phyloP scores from a whole-genome alignment of 2,888 invertebrate genomes.

The Sesamia inferens region DNA sequence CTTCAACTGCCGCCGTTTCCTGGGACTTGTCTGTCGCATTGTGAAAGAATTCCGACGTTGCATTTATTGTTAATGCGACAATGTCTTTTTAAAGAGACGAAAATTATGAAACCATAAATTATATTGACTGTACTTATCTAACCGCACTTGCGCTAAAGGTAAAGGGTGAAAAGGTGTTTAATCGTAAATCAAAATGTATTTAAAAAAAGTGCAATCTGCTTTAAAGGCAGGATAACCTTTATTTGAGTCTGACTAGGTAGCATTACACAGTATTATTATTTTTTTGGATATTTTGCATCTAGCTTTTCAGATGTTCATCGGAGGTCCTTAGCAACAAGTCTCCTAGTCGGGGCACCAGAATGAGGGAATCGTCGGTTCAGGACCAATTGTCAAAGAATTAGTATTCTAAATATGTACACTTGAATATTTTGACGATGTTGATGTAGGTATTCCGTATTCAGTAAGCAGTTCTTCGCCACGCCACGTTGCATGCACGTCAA shows the following conservation, averaged over 20 bases:
- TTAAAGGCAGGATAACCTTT: slow-evolving; percentile 41
- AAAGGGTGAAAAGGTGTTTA: slow-evolving; percentile 39
- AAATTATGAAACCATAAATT: slow-evolving; percentile 43
- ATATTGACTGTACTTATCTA: slow-evolving; percentile 3
- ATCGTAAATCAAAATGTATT: slow-evolving; percentile 42
- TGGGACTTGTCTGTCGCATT: slow-evolving; percentile 69
- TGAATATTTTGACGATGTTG: not conserved
- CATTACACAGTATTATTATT: not conserved
- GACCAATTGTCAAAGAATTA: not conserved
- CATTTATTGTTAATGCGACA: slow-evolving; percentile 64
- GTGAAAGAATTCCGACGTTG: slow-evolving; percentile 69
- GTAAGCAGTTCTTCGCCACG: slow-evolving; percentile 14
- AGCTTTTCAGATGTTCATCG: not conserved
- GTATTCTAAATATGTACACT: not conserved
- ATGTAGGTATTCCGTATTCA: not conserved
- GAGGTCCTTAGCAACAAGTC: not conserved
- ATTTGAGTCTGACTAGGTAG: not conserved
- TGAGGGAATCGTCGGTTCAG: not conserved
- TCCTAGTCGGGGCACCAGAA: not conserved
- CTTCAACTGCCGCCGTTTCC: slow-evolving; percentile 68
- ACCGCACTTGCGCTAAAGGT: slow-evolving; percentile 26
- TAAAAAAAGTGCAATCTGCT: slow-evolving; percentile 32
- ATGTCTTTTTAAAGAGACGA: slow-evolving; percentile 50
- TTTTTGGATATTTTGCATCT: not conserved
- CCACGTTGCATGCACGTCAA: slow-evolving; percentile 28